phyloP scores from a whole-genome alignment of 1,140 invertebrate species.

The Lasaia peninsularis region DNA sequence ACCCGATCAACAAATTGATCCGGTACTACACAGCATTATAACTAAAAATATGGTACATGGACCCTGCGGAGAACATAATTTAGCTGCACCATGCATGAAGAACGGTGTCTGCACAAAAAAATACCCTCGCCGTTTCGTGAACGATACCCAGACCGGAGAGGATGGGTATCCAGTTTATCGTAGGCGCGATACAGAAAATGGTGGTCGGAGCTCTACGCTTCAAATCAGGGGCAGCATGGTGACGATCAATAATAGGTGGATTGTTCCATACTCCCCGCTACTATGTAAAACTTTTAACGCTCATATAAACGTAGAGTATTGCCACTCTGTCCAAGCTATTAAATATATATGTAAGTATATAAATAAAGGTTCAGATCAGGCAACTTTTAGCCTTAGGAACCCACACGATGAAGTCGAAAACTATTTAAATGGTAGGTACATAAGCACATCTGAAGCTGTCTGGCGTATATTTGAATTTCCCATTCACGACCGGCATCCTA shows the following conservation, averaged over 20 bases:
- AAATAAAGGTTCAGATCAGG: conserved; percentile 24
- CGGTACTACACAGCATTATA: conserved; percentile 47
- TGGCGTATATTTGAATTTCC: conserved; percentile 67
- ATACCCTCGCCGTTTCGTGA: conserved; percentile 19
- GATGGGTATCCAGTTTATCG: conserved; percentile 31
- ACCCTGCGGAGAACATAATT: conserved; percentile 55
- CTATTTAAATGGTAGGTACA: conserved; percentile 48
- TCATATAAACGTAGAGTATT: conserved; percentile 19
- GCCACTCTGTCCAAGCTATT: conserved; percentile 21
- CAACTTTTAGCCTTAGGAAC: conserved; percentile 33
- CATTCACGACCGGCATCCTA: conserved; percentile 59
- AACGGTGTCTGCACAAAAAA: conserved; percentile 26
- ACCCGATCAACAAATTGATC: conserved; percentile 60
- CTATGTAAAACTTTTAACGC: conserved; percentile 62
- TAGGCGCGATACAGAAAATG: conserved; percentile 30
- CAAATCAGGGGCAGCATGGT: conserved; percentile 27
- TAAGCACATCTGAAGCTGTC: conserved; percentile 60
- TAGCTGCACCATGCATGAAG: conserved; percentile 24
- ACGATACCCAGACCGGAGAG: not conserved
- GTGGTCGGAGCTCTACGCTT: conserved; percentile 41
- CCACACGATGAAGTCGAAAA: conserved; percentile 29
- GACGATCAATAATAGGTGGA: conserved; percentile 70
- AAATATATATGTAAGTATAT: conserved; percentile 22
- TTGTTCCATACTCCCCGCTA: conserved; percentile 28
- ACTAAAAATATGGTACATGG: conserved; percentile 72